Base-by-base conservation (phyloP, 2,888 invertebrate species). In the Cremastinae sp. region DNA sequence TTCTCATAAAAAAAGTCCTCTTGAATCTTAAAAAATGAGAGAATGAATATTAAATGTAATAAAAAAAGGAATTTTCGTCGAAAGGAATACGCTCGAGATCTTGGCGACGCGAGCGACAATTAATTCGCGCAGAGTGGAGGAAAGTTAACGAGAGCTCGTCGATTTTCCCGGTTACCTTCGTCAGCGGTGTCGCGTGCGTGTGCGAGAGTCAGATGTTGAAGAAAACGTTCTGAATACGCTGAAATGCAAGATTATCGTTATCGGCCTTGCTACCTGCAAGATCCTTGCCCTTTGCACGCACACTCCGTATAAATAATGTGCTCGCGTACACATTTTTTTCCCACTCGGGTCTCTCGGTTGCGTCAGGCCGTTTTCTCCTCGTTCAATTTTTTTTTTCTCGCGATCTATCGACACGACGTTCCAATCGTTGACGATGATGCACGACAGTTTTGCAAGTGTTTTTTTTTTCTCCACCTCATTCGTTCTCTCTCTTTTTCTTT, bases 221-320 rank as follows among this genome's bases (percentile, higher is more conserved):
- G n/a, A n/a, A n/a, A n/a, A n/a, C n/a, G n/a, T n/a, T n/a, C n/a
- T 61, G 58, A 74, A 68, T 68, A 55, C 47, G 53, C 39, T n/a
- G n/a, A n/a, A 61, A 49, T 37, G 68, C 62, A 49, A 65, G 65
- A 68, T 74, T 43, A 61, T 80, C 85, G 83, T 41, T 56, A 61
- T 81, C 85, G 88, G 87, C 88, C 88, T 88, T 88, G 87, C 86
- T 84, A 87, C 84, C 84, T 79, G 84, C 51, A 83, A 84, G 87
- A 88, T 88, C 88, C 86, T 88, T 87, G 88, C 88, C 87, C 88
- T 87, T 85, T 88, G 80, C 61, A 79, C 79, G 61, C 51, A 37
- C 56, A 56, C 59, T 39, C 62, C 53, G 53, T 51, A 62, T 35
- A 61, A 20, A 49, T 12, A 39, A 61, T 22, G 3, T 18, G 8